Evolutionary conservation across 2,888 invertebrate genomes (phyloP), one percentile per base, ranked within the genome.

Genomic region (Odontocerum albicorne): DNA sequence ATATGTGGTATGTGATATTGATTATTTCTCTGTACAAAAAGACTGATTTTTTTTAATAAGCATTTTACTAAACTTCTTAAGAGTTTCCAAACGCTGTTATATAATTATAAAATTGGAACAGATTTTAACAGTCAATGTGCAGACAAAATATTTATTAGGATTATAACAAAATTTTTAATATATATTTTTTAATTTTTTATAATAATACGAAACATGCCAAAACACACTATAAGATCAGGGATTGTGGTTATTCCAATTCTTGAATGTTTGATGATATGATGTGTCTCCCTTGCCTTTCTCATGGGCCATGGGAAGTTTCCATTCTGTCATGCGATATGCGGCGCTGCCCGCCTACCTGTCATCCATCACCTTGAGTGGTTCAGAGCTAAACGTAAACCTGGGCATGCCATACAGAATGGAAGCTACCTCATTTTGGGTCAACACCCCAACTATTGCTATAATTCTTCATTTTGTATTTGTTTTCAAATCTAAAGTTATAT

Each of bases 1-100:
- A 55, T 45, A 49, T 46, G 57, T 49, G 52, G 57, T 57, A 57
- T 60, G 60, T 57, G 57, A 60, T 60, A 60, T 55, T 57, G 33
- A 75, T 71, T 71, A 77, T 77, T 78, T 77, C 75, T 77, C 75
- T 75, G 75, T 77, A 75, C 74, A 78, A 59, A 49, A 62, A 79
- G 78, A 79, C 78, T 79, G 78, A 79, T 78, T 79, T 57, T 61
- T 78, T 78, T 78, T 78, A 76, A 77, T 77, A 74, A 76, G 72
- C 60, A 60, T 57, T 60, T 60, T 60, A 55, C 57, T 55, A 57
- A 57, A 61, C 55, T 56, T 54, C 42, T 10, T 31, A 22, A 53
- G 51, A 61, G 56, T 61, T 61, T 57, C 54, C 60, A 60, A 54
- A 60, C 55, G 54, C 44, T 40, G 12, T 36, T 55, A 55, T 51